phyloP scores from a whole-genome alignment of 2,797 vertebrate genomes.

The Rhincodon typus region DNA sequence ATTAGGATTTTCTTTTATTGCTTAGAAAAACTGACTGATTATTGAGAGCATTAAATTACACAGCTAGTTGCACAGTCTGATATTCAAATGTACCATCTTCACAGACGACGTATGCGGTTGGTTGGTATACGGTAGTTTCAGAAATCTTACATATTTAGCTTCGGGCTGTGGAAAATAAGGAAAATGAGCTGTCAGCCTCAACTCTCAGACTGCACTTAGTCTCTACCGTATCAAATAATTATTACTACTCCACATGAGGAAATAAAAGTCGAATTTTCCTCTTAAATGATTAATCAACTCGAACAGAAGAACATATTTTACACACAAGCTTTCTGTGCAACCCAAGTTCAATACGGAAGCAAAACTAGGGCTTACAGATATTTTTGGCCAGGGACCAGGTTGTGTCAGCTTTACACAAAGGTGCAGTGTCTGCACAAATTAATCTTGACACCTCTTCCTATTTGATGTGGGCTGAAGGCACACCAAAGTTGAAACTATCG shows the following conservation, averaged over 20 bases:
- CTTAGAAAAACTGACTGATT: background rate
- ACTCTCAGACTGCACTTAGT: background rate
- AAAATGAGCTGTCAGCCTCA: background rate
- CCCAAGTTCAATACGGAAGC: background rate
- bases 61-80: background rate
- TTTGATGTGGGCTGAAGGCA: no score
- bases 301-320: background rate
- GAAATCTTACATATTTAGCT: background rate
- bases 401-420: background rate
- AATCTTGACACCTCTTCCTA: no score
- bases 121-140: fast-evolving
- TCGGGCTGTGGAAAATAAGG: background rate
- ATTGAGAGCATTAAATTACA: background rate
- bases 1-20: background rate
- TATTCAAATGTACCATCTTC: conserved; percentile 29
- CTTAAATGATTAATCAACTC: background rate
- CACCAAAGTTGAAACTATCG: no score
- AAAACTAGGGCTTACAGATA: background rate
- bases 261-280: background rate
- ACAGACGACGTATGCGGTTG: background rate
- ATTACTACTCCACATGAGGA: background rate
- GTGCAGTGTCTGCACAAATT: no score
- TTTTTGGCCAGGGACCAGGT: background rate
- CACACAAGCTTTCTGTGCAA: background rate
- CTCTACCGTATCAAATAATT: background rate